These are phyloP conservation scores for Tadarida brasiliensis DNA, from an alignment of 2,797 vertebrate species.

Conservation along the genomic window DNA sequence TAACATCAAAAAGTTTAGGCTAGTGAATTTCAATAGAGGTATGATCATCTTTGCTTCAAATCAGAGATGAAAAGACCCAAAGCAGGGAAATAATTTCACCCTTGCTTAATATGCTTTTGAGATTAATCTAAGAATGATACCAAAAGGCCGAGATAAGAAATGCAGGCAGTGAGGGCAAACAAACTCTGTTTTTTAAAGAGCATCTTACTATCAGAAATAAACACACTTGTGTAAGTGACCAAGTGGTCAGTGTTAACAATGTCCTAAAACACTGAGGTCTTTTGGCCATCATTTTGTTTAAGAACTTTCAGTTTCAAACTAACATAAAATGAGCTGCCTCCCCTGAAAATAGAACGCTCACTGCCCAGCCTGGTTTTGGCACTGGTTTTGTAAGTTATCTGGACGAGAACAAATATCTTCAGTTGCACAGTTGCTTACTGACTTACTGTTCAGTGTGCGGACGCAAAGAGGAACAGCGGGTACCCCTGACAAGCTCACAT, in stretches of 20 bases:
- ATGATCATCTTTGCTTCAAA: neutral
- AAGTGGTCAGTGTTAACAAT: neutral
- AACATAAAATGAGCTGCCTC: slow-evolving; percentile 20
- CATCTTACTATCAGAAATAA: neutral
- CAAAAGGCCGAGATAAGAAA: slow-evolving; percentile 88
- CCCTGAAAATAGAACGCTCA: neutral
- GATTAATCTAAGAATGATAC: slow-evolving; percentile 88
- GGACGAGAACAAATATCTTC: neutral
- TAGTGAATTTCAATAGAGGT: neutral
- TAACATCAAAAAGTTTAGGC: neutral
- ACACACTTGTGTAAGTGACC: neutral
- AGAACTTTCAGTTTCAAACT: neutral
- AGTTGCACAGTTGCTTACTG: neutral
- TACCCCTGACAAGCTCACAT: neutral
- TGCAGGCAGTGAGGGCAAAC: slow-evolving; percentile 78
- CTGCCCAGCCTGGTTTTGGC: neutral
- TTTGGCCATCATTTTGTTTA: neutral
- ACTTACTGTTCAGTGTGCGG: accelerated
- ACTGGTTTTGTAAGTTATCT: neutral
- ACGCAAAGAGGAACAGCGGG: accelerated
- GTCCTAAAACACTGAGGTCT: neutral
- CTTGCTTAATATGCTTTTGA: slow-evolving; percentile 56
- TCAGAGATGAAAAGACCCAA: neutral
- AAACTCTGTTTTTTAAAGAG: neutral
- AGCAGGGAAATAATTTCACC: neutral